Conservation (phyloP, 1,140 invertebrate genomes). For the Teleopsis dalmanni region DNA sequence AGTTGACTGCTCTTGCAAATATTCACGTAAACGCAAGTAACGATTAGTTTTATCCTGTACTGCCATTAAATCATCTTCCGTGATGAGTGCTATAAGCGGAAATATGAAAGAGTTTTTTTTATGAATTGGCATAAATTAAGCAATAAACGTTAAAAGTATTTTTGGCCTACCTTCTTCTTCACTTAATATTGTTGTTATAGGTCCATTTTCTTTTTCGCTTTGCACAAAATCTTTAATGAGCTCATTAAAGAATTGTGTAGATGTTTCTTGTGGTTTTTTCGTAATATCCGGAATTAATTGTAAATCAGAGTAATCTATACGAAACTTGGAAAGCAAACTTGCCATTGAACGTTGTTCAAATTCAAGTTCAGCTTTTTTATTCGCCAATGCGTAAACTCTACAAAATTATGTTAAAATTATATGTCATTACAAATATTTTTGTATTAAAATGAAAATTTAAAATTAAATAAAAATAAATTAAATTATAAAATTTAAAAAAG, state of each 20-base stretch:
- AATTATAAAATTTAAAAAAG: too few species aligned
- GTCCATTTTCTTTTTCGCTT: slow-evolving; percentile 35
- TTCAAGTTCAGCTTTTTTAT: slow-evolving; percentile 85
- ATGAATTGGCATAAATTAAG: background rate
- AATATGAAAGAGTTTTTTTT: slow-evolving; percentile 11
- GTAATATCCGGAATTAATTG: slow-evolving; percentile 82
- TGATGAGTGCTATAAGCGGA: slow-evolving; percentile 56
- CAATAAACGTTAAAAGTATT: background rate
- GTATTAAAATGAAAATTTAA: too few species aligned
- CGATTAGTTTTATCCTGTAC: slow-evolving; percentile 87
- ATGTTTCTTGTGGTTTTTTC: slow-evolving; percentile 59
- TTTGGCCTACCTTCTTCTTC: slow-evolving; percentile 47
- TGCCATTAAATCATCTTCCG: slow-evolving; percentile 72
- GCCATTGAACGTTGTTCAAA: slow-evolving; percentile 92
- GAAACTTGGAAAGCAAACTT: slow-evolving; percentile 87
- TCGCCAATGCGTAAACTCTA: slow-evolving; percentile 84
- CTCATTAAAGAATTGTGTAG: slow-evolving; percentile 71
- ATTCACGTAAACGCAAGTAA: slow-evolving; percentile 79
- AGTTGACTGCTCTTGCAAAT: slow-evolving; percentile 76
- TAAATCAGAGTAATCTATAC: slow-evolving; percentile 91
- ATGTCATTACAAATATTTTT: background rate
- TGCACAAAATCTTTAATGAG: slow-evolving; percentile 63
- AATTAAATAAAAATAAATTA: too few species aligned
- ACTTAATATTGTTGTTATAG: slow-evolving; percentile 30
- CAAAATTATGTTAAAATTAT: background rate